Conservation (phyloP, 2,797 vertebrate species). For the Pagetopsis macropterus region DNA sequence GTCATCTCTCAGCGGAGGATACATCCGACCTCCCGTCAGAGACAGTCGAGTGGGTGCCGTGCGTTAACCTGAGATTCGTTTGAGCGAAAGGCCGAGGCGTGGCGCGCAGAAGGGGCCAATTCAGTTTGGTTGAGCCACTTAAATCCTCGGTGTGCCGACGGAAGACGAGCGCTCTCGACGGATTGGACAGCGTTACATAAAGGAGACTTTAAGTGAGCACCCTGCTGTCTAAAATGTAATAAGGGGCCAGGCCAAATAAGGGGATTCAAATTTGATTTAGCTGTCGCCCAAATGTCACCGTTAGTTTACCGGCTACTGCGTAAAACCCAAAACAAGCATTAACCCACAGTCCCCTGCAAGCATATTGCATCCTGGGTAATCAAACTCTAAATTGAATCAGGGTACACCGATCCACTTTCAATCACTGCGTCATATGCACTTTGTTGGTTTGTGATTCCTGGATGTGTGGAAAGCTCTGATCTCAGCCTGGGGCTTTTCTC, state of each 20-base stretch:
- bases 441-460: slow-evolving; percentile 69
- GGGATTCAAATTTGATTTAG: neutral
- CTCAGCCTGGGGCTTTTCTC: slow-evolving; percentile 51
- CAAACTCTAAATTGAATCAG: slow-evolving; percentile 54
- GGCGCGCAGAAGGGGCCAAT: slow-evolving; percentile 68
- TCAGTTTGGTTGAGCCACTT: slow-evolving; percentile 62
- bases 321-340: slow-evolving; percentile 1
- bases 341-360: neutral
- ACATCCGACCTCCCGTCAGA: slow-evolving; percentile 66
- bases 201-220: neutral
- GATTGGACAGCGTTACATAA: slow-evolving; percentile 27
- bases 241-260: neutral
- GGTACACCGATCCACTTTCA: slow-evolving; percentile 46
- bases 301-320: neutral
- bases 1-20: slow-evolving; percentile 71
- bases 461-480: slow-evolving; percentile 67
- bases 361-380: slow-evolving; percentile 36
- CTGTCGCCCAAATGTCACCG: neutral
- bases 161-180: slow-evolving; percentile 38
- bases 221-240: slow-evolving; percentile 4
- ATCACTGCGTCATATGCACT: slow-evolving; percentile 51
- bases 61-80: slow-evolving; percentile 75
- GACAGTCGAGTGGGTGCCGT: slow-evolving; percentile 49
- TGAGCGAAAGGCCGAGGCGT: slow-evolving; percentile 46
- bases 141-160: slow-evolving; percentile 41